phyloP scores from a whole-genome alignment of 2,888 invertebrate species.

The Patella depressa region DNA sequence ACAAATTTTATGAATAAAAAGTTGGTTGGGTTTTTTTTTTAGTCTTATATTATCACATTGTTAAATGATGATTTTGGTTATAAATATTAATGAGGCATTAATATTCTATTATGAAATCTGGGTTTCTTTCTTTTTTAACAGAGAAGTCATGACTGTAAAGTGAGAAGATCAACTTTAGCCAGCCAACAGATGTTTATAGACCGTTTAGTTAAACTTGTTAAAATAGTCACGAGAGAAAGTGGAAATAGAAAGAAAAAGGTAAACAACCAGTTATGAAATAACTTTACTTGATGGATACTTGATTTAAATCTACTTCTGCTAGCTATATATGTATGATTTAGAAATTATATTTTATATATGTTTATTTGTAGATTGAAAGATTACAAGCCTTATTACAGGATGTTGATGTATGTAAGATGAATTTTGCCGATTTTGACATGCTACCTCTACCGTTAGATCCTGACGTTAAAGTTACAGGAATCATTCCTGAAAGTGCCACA shows the following conservation, averaged over 20 bases:
- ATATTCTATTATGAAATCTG: neutral
- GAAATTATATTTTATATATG: neutral
- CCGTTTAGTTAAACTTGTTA: slow-evolving; percentile 88
- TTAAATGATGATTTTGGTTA: too few species aligned
- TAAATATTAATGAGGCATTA: neutral
- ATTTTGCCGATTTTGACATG: slow-evolving; percentile 88
- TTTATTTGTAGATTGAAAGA: slow-evolving; percentile 79
- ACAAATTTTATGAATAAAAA: too few species aligned
- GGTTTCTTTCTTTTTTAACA: slow-evolving; percentile 39
- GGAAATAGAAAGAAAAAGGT: slow-evolving; percentile 90
- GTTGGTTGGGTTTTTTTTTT: neutral
- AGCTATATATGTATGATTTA: neutral
- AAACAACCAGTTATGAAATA: neutral
- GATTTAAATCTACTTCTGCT: neutral
- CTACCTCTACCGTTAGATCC: slow-evolving; percentile 97
- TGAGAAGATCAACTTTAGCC: slow-evolving; percentile 81
- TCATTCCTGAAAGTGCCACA: slow-evolving; percentile 83
- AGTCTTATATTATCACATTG: neutral
- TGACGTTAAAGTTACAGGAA: slow-evolving; percentile 87
- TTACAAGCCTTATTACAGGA: slow-evolving; percentile 83
- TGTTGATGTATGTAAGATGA: slow-evolving; percentile 67
- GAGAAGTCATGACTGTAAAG: slow-evolving; percentile 68
- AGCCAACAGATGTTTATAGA: slow-evolving; percentile 93
- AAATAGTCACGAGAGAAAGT: slow-evolving; percentile 89
- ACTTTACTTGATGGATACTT: neutral